phyloP scores from a whole-genome alignment of 2,888 invertebrate genomes.

The Ectobius pallidus region DNA sequence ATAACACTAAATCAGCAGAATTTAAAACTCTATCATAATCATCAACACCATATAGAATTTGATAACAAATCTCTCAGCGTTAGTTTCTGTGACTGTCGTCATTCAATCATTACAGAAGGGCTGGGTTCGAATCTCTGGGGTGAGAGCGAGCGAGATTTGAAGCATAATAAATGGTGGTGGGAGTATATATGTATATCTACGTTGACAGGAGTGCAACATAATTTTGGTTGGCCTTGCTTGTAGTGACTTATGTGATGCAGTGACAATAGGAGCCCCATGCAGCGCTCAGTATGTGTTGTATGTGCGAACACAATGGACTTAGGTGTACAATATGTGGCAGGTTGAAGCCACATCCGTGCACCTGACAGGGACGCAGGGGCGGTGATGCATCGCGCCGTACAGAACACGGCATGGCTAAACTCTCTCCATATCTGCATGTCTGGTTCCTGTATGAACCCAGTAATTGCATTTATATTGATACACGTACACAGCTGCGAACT shows the following conservation, averaged over 20 bases:
- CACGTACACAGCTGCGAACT: neutral
- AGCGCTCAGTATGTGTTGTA: conserved; percentile 19
- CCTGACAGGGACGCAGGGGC: conserved; percentile 35
- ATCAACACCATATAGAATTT: no score
- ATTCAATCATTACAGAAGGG: neutral
- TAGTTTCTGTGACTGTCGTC: conserved; percentile 5
- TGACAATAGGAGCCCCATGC: conserved; percentile 16
- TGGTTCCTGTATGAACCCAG: neutral
- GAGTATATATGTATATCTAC: neutral
- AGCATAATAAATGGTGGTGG: conserved; percentile 8
- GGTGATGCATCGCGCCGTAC: conserved; percentile 35
- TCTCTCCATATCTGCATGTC: conserved; percentile 1
- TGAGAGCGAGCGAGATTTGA: no score
- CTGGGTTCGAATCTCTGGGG: conserved; percentile 25
- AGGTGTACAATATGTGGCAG: conserved; percentile 37
- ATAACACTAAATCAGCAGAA: no score
- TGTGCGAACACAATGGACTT: conserved; percentile 20
- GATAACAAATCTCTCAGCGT: neutral
- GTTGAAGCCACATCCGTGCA: conserved; percentile 32
- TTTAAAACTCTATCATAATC: neutral
- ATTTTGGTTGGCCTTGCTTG: conserved; percentile 26
- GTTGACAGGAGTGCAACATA: conserved; percentile 30
- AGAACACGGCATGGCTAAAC: conserved; percentile 7
- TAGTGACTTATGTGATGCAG: conserved; percentile 28
- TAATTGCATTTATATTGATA: conserved; percentile 7